Conservation (phyloP, 2,888 invertebrate genomes). For the Tenthredo mesomela region DNA sequence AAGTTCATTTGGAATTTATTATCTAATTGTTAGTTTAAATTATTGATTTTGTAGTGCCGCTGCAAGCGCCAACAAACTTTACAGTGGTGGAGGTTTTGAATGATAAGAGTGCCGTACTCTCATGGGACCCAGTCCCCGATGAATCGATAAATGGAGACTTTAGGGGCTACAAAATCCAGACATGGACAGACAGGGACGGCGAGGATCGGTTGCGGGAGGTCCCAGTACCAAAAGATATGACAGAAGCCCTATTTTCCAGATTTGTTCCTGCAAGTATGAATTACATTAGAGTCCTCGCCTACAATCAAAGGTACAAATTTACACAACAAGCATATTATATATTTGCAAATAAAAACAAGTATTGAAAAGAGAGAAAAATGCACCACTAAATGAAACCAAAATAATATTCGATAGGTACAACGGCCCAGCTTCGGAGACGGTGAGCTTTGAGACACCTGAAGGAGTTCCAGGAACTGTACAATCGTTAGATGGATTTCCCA, state of each 20-base stretch:
- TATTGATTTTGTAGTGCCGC: conserved; percentile 81
- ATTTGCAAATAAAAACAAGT: background rate
- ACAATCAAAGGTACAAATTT: conserved; percentile 85
- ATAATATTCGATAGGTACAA: conserved; percentile 82
- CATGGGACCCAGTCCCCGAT: conserved; percentile 92
- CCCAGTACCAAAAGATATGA: conserved; percentile 84
- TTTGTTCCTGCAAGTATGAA: conserved; percentile 94
- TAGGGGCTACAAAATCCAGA: conserved; percentile 97
- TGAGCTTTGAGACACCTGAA: conserved; percentile 94
- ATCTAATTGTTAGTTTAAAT: background rate
- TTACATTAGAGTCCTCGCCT: conserved; percentile 92
- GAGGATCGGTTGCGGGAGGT: conserved; percentile 88
- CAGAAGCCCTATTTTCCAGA: conserved; percentile 87
- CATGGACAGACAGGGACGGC: conserved; percentile 92
- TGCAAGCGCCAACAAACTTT: conserved; percentile 91
- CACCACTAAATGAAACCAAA: background rate
- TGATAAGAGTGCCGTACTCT: conserved; percentile 90
- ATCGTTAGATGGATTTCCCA: conserved; percentile 89
- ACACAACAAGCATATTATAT: background rate
- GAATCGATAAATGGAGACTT: conserved; percentile 94
- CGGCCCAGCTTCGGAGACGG: conserved; percentile 92
- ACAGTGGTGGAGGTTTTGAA: conserved; percentile 88
- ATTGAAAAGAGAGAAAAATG: background rate
- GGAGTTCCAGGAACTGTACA: conserved; percentile 94
- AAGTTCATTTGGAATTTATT: background rate